Conservation (phyloP, 2,888 invertebrate species). For the Caenorhabditis virilis region DNA sequence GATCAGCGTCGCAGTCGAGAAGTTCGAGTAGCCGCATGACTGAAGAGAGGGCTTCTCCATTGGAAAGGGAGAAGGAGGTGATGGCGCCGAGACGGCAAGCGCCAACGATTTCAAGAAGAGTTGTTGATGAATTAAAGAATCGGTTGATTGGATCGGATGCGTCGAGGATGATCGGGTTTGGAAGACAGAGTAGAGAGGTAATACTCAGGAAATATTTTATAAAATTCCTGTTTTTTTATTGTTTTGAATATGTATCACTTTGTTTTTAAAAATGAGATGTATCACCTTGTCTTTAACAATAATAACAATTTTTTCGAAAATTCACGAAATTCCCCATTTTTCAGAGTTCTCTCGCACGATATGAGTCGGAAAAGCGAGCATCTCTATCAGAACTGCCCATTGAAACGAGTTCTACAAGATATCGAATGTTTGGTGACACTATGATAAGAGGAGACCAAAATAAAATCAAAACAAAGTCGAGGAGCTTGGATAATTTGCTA, state of each 20-base stretch:
- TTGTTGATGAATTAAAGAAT: slow-evolving; percentile 77
- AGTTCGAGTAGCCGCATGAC: slow-evolving; percentile 20
- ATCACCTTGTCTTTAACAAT: too few relatives aligned
- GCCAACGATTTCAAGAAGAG: slow-evolving; percentile 34
- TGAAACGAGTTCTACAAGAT: slow-evolving; percentile 15
- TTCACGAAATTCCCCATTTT: neutral
- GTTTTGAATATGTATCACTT: too few relatives aligned
- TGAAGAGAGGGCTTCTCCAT: slow-evolving; percentile 26
- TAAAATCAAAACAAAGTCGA: slow-evolving; percentile 35
- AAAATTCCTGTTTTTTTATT: too few relatives aligned
- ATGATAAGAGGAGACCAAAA: slow-evolving; percentile 36
- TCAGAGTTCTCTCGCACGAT: slow-evolving; percentile 25
- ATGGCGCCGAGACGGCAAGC: slow-evolving; percentile 20
- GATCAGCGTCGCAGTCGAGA: slow-evolving; percentile 22
- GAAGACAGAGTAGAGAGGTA: slow-evolving; percentile 23
- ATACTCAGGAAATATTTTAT: neutral
- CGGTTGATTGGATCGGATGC: slow-evolving; percentile 72
- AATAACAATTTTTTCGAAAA: neutral
- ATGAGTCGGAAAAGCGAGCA: slow-evolving; percentile 31
- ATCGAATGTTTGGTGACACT: slow-evolving; percentile 57
- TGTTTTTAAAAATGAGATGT: too few relatives aligned
- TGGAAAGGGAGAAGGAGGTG: slow-evolving; percentile 16
- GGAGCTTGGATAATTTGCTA: slow-evolving; percentile 49
- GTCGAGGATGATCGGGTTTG: slow-evolving; percentile 8
- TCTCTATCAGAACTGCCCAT: slow-evolving; percentile 44